Conservation (phyloP, 2,888 invertebrate species). For the Cosmia pyralina region DNA sequence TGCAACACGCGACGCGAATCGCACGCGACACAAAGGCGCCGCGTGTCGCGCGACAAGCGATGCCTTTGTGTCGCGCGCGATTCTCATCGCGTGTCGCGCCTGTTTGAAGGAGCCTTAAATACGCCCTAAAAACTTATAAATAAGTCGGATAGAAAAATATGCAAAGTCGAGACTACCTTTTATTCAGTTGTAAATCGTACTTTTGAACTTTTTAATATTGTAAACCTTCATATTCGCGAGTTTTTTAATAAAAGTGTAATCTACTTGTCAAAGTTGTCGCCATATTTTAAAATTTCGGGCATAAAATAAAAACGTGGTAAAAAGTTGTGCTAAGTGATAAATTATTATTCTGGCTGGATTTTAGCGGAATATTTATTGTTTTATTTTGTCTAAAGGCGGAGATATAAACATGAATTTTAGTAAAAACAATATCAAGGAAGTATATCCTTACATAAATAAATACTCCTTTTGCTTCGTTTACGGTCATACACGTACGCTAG, state of each 20-base stretch:
- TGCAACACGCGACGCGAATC: no score
- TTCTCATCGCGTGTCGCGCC: no score
- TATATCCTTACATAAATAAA: no score
- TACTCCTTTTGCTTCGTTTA: no score
- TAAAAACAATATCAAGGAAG: background rate
- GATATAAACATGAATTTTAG: background rate
- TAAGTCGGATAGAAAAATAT: conserved; percentile 25
- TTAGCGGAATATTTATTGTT: conserved; percentile 54
- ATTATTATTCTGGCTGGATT: conserved; percentile 60
- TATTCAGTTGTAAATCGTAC: conserved; percentile 46
- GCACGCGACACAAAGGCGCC: no score
- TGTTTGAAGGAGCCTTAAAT: background rate
- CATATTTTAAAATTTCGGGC: conserved; percentile 67
- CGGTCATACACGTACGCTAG: no score
- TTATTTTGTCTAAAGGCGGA: conserved; percentile 27
- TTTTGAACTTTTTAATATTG: conserved; percentile 58
- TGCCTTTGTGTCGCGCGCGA: no score
- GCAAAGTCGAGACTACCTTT: conserved; percentile 16
- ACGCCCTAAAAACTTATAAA: conserved; percentile 22
- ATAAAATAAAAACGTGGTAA: conserved; percentile 45
- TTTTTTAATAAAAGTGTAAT: conserved; percentile 72
- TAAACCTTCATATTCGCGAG: conserved; percentile 62
- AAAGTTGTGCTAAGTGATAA: conserved; percentile 65
- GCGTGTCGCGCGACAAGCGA: no score
- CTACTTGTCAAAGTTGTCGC: conserved; percentile 59